A percentile compares a stretch with the other conserved stretches of the same genome.
Conservation (phyloP, 1,140 invertebrate species). For the Globodera rostochiensis region DNA sequence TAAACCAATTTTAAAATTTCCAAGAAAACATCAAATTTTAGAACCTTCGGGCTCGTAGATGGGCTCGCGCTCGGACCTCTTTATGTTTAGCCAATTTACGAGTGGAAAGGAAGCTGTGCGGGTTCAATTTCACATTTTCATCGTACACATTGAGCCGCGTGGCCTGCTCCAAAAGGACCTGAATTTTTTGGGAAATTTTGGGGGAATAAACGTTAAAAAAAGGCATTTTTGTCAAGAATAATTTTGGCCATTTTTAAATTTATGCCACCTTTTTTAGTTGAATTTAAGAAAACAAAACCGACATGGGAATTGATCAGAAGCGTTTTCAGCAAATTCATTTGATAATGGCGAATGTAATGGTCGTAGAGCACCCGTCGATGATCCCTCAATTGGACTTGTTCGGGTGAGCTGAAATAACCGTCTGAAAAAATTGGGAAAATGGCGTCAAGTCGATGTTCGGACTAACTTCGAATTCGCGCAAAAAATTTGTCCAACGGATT, state of each 20-base stretch:
- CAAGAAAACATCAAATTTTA: not conserved
- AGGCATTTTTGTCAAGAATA: no score
- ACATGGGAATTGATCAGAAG: conserved; percentile 37
- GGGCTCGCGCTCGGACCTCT: conserved; percentile 33
- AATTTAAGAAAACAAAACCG: conserved; percentile 2
- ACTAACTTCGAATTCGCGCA: conserved; percentile 35
- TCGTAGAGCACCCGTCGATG: conserved; percentile 41
- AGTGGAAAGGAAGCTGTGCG: conserved; percentile 28
- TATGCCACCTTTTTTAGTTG: no score
- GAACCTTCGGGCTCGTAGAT: conserved; percentile 28
- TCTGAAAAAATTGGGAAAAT: conserved; percentile 27
- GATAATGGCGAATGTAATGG: conserved; percentile 45
- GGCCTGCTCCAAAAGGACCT: conserved; percentile 40
- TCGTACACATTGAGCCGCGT: conserved; percentile 13
- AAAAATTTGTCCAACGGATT: conserved; percentile 43
- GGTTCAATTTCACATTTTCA: conserved; percentile 26
- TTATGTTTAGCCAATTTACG: conserved; percentile 18
- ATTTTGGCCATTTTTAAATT: no score
- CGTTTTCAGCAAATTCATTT: conserved; percentile 45
- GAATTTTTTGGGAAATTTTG: not conserved
- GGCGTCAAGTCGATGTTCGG: not conserved
- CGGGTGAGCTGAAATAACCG: conserved; percentile 38
- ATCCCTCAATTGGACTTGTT: conserved; percentile 41
- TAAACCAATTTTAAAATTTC: conserved; percentile 20
- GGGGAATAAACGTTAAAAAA: not conserved